These are phyloP conservation scores for Galleria mellonella DNA, from an alignment of 1,140 invertebrate genomes.

Conservation along the genomic window DNA sequence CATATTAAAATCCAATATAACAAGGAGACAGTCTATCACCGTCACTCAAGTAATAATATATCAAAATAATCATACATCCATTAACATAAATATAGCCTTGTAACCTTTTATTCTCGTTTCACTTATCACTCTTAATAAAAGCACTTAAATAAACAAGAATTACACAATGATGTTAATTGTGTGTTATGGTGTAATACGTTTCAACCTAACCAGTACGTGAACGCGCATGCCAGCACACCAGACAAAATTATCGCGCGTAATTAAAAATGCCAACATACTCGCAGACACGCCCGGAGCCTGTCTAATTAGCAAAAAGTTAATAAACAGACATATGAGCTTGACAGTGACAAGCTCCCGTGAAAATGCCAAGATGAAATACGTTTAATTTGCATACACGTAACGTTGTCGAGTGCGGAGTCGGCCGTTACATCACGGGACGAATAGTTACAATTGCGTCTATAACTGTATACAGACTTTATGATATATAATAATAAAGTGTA, in stretches of 20 bases:
- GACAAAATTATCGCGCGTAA: constrained; percentile 53
- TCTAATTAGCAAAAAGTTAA: constrained; percentile 73
- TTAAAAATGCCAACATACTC: constrained; percentile 66
- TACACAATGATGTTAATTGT: constrained; percentile 21
- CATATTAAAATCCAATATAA: no score
- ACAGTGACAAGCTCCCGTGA: constrained; percentile 62
- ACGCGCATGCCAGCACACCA: constrained; percentile 10
- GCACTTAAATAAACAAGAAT: constrained; percentile 28
- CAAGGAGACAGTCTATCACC: no score
- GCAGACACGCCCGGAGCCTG: constrained; percentile 44
- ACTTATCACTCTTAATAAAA: constrained; percentile 28
- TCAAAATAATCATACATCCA: background rate
- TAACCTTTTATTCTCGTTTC: background rate
- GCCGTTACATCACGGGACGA: background rate
- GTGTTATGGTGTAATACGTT: constrained; percentile 13
- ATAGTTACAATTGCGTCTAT: background rate
- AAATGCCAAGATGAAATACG: constrained; percentile 70
- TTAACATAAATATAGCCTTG: background rate
- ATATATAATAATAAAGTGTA: no score
- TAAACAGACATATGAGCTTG: constrained; percentile 58
- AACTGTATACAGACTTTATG: no score
- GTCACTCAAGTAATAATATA: no score
- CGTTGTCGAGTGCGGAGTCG: constrained; percentile 16
- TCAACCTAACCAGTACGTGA: no score
- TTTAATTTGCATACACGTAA: constrained; percentile 66